Evolutionary conservation across 53 echinoderm and acorn worm species (phyloP), one percentile per base, ranked within the genome.

Genomic region (Holothuria scabra): DNA sequence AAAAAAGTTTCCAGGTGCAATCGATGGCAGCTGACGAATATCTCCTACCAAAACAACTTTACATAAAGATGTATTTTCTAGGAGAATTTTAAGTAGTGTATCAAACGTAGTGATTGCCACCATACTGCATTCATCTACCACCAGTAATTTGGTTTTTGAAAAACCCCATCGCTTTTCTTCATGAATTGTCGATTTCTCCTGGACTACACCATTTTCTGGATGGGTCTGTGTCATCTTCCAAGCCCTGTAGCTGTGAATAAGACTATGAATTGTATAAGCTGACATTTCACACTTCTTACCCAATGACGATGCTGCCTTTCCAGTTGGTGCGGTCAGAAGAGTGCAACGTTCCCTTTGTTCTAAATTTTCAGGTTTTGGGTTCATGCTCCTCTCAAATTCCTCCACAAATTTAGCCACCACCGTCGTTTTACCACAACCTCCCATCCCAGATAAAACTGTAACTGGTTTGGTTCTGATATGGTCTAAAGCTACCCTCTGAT

Each of bases 41-140:
- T 92, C 92, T 37, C 92, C 92, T 0, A 92, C 69, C 33, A 92
- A 63, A 23, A 92, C 84, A 4, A 92, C 68, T 65, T 92, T 92
- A 65, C 79, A 76, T 2, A 92, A 80, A 5, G 41, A 65, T 37
- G 83, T 59, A 1, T 59, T 63, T 33, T 83, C 22, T 2, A 91
- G 56, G 2, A 92, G 87, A 2, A 68, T 62, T 28, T 86, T 52
- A 5, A 92, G 84, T 55, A 92, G 79, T 19, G 58, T 64, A 2
- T 83, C 37, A 19, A 92, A 30, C 22, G 85, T 83, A 0, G 75
- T 56, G n/a, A 92, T 66, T 9, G 89, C 72, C 7, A 92, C 89
- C 89, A 92, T 76, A 78, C 92, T 92, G 80, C 89, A 92, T 63
- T 92, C 92, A 84, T 92, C 92, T 0, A 92, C 92, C 0, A 92